Conservation (phyloP, 2,797 vertebrate genomes). For the Poliocrania exsul region DNA sequence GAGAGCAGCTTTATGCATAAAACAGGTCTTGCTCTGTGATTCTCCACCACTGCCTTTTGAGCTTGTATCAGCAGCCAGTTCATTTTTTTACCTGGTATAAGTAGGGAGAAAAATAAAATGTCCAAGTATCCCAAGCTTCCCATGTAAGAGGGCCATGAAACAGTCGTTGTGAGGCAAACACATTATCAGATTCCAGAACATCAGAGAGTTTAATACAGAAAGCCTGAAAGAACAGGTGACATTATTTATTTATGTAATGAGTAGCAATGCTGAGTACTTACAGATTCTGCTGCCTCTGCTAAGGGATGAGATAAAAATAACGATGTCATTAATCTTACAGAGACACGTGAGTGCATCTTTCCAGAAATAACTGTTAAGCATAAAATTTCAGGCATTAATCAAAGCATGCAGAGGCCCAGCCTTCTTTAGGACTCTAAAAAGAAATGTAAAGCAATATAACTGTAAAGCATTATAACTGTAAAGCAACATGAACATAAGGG, state of each 20-base stretch:
- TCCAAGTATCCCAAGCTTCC: background rate
- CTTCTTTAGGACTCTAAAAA: background rate
- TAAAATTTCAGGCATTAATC: conserved; percentile 42
- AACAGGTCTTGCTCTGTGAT: background rate
- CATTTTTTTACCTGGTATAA: background rate
- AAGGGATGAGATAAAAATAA: conserved; percentile 49
- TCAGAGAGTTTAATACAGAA: background rate
- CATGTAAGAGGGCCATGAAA: background rate
- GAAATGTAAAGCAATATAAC: background rate
- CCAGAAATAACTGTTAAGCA: conserved; percentile 48
- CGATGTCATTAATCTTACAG: background rate
- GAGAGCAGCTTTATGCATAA: background rate
- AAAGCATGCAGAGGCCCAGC: background rate
- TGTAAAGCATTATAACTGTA: background rate
- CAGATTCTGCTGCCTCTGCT: conserved; percentile 27
- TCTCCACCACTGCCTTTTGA: background rate
- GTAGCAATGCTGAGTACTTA: background rate
- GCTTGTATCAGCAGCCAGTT: background rate
- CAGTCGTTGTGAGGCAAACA: background rate
- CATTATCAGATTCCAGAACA: background rate
- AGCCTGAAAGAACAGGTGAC: conserved; percentile 15
- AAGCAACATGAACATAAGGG: background rate
- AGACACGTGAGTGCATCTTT: background rate
- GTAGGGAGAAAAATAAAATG: background rate
- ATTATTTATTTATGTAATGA: conserved; percentile 35